phyloP scores from a whole-genome alignment of 2,113 vertebrate species.

The Martes martes region DNA sequence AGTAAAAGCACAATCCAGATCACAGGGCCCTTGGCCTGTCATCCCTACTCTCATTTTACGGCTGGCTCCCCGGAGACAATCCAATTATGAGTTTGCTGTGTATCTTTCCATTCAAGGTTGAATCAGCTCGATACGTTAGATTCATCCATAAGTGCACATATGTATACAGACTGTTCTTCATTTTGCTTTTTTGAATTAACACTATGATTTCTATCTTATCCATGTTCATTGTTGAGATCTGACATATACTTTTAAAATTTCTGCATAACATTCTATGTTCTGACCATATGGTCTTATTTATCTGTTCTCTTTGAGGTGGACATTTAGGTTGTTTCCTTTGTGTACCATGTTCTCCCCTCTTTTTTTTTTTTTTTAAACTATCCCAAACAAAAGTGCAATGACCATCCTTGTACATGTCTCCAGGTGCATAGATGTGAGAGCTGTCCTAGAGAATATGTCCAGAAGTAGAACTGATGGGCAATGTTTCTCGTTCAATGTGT shows the following conservation, averaged over 20 bases:
- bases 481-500: not conserved
- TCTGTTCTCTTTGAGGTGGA: not conserved
- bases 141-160: not conserved
- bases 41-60: not conserved
- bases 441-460: not conserved
- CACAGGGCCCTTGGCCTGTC: not conserved
- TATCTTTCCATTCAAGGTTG: not conserved
- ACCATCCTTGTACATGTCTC: not conserved
- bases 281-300: not conserved
- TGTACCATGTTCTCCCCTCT: not conserved
- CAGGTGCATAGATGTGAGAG: not conserved
- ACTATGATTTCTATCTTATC: not conserved
- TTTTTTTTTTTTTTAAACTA: not conserved
- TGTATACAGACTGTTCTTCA: not conserved
- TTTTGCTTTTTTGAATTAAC: not conserved
- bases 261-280: not conserved
- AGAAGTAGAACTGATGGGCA: not conserved
- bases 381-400: not conserved
- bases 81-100: not conserved
- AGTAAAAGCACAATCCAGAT: not conserved
- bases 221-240: not conserved
- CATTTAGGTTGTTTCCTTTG: not conserved
- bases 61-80: not conserved
- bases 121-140: not conserved
- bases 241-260: not conserved